Conservation (phyloP, 1,140 invertebrate genomes). For the Andricus grossulariae region DNA sequence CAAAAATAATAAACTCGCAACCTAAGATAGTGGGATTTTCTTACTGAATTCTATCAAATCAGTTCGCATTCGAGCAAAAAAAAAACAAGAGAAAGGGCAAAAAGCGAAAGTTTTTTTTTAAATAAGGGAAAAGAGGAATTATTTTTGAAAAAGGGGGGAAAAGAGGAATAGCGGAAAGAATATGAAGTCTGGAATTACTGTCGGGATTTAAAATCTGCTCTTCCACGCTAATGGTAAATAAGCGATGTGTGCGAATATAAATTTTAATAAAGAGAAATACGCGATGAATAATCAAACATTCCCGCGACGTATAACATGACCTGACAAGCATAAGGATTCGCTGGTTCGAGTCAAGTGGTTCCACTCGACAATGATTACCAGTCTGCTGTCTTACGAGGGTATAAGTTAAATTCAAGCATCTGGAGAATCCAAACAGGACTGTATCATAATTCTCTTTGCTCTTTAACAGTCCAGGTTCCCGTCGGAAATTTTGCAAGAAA, state of each 20-base stretch:
- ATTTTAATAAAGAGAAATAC: conserved; percentile 46
- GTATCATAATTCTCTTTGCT: conserved; percentile 21
- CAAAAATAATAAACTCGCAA: too few relatives aligned
- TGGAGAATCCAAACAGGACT: conserved; percentile 20
- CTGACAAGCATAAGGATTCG: conserved; percentile 61
- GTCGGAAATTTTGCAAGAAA: conserved; percentile 28
- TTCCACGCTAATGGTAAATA: neutral
- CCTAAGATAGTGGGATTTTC: too few relatives aligned
- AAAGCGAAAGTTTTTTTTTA: too few relatives aligned
- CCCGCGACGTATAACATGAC: conserved; percentile 60
- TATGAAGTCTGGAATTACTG: too few relatives aligned
- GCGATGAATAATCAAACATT: conserved; percentile 60
- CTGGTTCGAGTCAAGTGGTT: conserved; percentile 56
- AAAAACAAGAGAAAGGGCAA: too few relatives aligned
- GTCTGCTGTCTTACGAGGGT: conserved; percentile 54
- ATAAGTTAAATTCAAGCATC: conserved; percentile 54
- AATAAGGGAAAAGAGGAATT: too few relatives aligned
- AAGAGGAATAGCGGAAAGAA: too few relatives aligned
- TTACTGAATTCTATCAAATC: too few relatives aligned
- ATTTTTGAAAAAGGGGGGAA: too few relatives aligned
- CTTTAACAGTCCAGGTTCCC: conserved; percentile 25
- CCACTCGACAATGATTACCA: conserved; percentile 59
- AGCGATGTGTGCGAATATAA: neutral
- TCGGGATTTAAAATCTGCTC: too few relatives aligned
- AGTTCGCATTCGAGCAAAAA: too few relatives aligned